Conservation (phyloP, 1,140 invertebrate genomes). For the Caenorhabditis brenneri region DNA sequence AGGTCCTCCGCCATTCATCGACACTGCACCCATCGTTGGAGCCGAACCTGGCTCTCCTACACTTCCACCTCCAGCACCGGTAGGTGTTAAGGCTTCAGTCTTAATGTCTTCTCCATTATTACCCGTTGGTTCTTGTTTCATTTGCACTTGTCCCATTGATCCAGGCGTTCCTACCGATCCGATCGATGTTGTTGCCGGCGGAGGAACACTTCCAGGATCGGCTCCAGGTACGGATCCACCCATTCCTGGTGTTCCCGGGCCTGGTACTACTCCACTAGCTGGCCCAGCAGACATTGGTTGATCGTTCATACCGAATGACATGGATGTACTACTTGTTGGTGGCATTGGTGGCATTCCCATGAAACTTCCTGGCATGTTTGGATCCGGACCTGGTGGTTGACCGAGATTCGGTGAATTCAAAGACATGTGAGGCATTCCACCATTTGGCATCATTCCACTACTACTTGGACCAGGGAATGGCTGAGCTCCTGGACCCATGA, state of each 20-base stretch:
- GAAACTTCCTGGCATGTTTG: conserved; percentile 36
- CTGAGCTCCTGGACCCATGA: conserved; percentile 5
- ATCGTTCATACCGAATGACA: conserved; percentile 1
- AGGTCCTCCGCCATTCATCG: not conserved
- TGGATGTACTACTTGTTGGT: conserved; percentile 15
- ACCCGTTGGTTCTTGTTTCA: conserved; percentile 45
- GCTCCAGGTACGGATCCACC: not conserved
- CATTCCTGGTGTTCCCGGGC: conserved; percentile 51
- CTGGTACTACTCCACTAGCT: conserved; percentile 60
- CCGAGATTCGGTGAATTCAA: conserved; percentile 42
- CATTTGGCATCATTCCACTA: conserved; percentile 48
- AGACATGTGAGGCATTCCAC: conserved; percentile 38
- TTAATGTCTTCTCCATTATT: conserved; percentile 3
- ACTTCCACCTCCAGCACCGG: not conserved
- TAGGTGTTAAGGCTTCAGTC: conserved; percentile 12
- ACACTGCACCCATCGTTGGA: not conserved
- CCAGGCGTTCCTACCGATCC: conserved; percentile 1
- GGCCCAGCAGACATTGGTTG: conserved; percentile 53
- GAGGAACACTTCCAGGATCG: conserved; percentile 4
- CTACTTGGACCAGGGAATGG: not conserved
- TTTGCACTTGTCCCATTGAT: conserved; percentile 60
- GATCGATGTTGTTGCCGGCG: not conserved
- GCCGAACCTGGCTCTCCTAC: not conserved
- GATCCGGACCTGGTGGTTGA: not conserved
- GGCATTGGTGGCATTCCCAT: conserved; percentile 27